These are phyloP conservation scores for Perizoma affinitatum DNA, from an alignment of 2,888 invertebrate species.

Conservation along the genomic window DNA sequence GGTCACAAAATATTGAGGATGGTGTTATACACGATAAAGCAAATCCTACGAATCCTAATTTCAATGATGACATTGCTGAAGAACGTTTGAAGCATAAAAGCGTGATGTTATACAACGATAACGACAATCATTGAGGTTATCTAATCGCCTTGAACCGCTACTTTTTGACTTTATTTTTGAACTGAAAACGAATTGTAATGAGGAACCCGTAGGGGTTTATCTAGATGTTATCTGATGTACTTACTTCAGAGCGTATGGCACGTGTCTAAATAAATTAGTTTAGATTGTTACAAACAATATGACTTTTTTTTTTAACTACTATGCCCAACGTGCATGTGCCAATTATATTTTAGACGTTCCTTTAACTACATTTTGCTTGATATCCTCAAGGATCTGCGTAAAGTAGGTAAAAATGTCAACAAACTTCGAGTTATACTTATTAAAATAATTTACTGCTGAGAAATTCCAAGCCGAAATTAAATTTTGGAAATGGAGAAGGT, in stretches of 20 bases:
- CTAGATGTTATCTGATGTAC: constrained; percentile 46
- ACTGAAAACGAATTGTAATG: constrained; percentile 64
- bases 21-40: constrained; percentile 29
- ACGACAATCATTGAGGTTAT: constrained; percentile 76
- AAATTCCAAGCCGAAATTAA: constrained; percentile 13
- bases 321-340: too few species aligned
- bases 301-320: too few species aligned
- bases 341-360: too few species aligned
- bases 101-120: constrained; percentile 62
- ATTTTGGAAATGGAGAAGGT: constrained; percentile 15
- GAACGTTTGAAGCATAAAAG: constrained; percentile 59
- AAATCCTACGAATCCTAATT: constrained; percentile 48
- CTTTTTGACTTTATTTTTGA: constrained; percentile 66
- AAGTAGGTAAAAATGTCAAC: too few species aligned
- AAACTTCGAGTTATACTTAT: constrained; percentile 24
- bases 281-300: too few species aligned
- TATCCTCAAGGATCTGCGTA: too few species aligned
- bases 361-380: too few species aligned
- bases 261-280: background rate
- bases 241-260: constrained; percentile 29
- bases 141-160: constrained; percentile 72
- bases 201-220: constrained; percentile 58
- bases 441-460: constrained; percentile 23
- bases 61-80: constrained; percentile 56
- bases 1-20: constrained; percentile 17